Evolutionary conservation across 2,888 invertebrate genomes (phyloP), one percentile per base, ranked within the genome.

Genomic region (Lepas anatifera): DNA sequence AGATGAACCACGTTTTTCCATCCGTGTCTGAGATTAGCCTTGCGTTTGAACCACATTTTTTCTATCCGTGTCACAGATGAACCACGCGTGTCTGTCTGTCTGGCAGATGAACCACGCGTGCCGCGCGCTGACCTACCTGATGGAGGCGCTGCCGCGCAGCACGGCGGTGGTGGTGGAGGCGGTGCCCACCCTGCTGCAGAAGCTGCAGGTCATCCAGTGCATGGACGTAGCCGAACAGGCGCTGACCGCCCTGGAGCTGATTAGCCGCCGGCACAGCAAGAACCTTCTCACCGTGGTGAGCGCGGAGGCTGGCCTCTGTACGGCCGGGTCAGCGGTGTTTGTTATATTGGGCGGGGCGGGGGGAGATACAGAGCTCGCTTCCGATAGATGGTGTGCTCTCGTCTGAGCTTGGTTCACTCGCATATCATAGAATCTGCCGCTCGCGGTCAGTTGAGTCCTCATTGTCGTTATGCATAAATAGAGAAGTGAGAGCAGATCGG

Each of bases 151-250:
- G 75, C 99, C 99, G 0, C 87, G 99, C 71, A 96, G 97, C 48
- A 95, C 96, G 68, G 90, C 92, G 32, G 92, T 97, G 3, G 95
- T 99, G 16, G 93, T 96, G 3, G 93, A 98, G 77, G 97, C 97
- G 3, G 94, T 99, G 71, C 98, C 99, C 1, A 92, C 94, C 1
- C 95, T 99, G 82, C 83, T 99, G 70, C 95, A 97, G 81, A 99
- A 95, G 82, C 84, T 98, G 71, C 95, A 97, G 82, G 92, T 94
- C 35, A 99, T 98, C 77, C 97, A 97, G 76, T 99, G 98, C 80
- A 98, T 99, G 94, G 99, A 99, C 82, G 98, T 99, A 29, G 99
- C 99, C 6, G 99, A 99, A 80, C 98, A 99, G 82, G 93, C 95
- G 75, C 85, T 99, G 73, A 95, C 97, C 8, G 98, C 98, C 3